Evolutionary conservation across 2,797 vertebrate species (phyloP).

Genomic region (Acrossocheilus wenchowensis): DNA sequence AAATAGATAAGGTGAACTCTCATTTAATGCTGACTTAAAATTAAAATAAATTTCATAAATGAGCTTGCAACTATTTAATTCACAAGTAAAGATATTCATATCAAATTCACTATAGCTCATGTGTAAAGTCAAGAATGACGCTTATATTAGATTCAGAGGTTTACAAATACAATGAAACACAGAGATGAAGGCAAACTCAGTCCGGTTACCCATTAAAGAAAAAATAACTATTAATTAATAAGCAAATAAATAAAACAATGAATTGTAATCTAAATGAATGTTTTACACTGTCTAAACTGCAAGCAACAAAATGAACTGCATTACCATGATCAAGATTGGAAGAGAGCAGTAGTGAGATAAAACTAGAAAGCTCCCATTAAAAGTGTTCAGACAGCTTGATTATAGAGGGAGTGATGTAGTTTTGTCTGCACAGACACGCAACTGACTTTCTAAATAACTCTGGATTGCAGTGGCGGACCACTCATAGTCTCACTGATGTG

Average conservation of each 20-base stretch:
- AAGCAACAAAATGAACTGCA: background rate
- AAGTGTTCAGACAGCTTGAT: background rate
- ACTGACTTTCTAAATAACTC: background rate
- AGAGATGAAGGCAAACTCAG: background rate
- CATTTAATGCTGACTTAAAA: background rate
- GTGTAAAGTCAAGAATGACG: background rate
- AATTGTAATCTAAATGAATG: background rate
- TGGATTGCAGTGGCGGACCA: background rate
- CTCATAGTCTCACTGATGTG: background rate
- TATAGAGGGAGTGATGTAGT: background rate
- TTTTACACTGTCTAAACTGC: background rate
- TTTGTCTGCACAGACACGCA: background rate
- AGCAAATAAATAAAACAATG: background rate
- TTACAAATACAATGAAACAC: background rate
- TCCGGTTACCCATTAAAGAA: background rate
- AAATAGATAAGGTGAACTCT: background rate
- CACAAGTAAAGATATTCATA: background rate
- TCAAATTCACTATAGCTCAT: background rate
- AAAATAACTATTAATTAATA: background rate
- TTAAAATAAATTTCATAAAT: background rate
- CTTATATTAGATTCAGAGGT: background rate
- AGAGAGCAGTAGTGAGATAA: background rate
- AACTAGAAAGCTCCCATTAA: background rate
- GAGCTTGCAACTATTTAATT: background rate
- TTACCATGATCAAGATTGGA: background rate